Evolutionary conservation across 2,888 invertebrate genomes (phyloP).

Genomic region (Caenorhabditis uteleia): DNA sequence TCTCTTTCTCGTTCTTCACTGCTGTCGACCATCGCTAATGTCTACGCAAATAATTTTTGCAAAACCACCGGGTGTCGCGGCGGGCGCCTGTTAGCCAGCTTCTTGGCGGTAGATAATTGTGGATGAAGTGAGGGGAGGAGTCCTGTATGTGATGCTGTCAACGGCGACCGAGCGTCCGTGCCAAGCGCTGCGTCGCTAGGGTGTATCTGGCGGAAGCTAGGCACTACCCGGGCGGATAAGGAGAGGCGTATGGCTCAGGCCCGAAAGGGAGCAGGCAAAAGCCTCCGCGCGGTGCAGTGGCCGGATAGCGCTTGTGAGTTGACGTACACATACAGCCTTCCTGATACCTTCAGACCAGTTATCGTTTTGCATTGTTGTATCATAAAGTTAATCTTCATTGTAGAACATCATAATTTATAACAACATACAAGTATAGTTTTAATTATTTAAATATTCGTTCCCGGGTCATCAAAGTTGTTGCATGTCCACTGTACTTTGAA

Average conservation of each 20-base stretch:
- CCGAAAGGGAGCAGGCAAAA: conserved; percentile 62
- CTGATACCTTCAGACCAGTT: conserved; percentile 38
- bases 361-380: too few species aligned
- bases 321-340: conserved; percentile 22
- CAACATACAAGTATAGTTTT: too few species aligned
- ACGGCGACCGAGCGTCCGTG: conserved; percentile 57
- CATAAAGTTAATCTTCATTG: too few species aligned
- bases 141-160: too few species aligned
- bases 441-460: too few species aligned
- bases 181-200: conserved; percentile 52
- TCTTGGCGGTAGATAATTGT: conserved; percentile 45
- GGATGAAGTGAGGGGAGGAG: conserved; percentile 49
- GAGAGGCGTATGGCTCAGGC: conserved; percentile 57
- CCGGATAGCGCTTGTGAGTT: conserved; percentile 43
- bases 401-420: too few species aligned
- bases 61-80: conserved; percentile 42
- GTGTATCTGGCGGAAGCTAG: conserved; percentile 30
- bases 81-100: conserved; percentile 50
- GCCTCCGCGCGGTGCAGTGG: conserved; percentile 57
- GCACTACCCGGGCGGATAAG: conserved; percentile 45
- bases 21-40: too few species aligned
- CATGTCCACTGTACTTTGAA: conserved; percentile 58
- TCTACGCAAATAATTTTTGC: too few species aligned
- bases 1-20: too few species aligned
- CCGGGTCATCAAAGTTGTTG: too few species aligned